Base-by-base conservation (phyloP, 2,113 vertebrate species). In the Charadrius vociferus region DNA sequence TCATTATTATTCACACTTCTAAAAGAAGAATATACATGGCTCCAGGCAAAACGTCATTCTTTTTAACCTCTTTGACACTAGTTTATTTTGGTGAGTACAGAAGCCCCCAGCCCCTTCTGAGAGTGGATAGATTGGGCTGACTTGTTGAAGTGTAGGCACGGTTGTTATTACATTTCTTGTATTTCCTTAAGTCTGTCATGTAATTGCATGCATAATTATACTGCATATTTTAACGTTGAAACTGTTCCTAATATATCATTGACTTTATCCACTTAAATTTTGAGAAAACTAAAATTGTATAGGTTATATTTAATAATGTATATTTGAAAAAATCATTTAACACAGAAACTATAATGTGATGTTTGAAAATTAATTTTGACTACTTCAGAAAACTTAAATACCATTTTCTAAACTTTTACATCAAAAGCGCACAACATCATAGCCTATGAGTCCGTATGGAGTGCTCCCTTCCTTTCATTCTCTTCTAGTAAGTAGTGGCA, bases 61-160 rank as follows among this genome's bases (percentile, higher is more conserved):
- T 32, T 74, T 74, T 53, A 74, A 66, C 9, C 3, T 77, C 11
- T 74, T 24, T 63, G 81, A 73, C 7, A 34, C 1, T 23, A 14
- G 3, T 65, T 75, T 71, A 24, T 66, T 86, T 12, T 49, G 11
- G 4, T 37, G 14, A 19, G 8, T 71, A 4, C 2, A 71, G 37
- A 67, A 71, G 7, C 3, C 4, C 3, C 47, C 7, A 58, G 3
- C 1, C 8, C 2, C 13, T 68, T 75, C 26, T 55, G 12, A 29
- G 22, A 2, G 7, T 12, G 6, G 1, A 37, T 29, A 26, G 8
- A 56, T 52, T 10, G 6, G 5, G 3, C 12, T 75, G 6, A 43
- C 17, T 10, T 49, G 6, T 24, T 79, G 37, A 79, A 45, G 34
- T 29, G 11, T 37, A 78, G 21, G 12, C 14, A 86, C 3, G n/a